Evolutionary conservation across 2,888 invertebrate species (phyloP), one percentile per base, ranked within the genome.

Genomic region (Pardosa pseudoannulata): DNA sequence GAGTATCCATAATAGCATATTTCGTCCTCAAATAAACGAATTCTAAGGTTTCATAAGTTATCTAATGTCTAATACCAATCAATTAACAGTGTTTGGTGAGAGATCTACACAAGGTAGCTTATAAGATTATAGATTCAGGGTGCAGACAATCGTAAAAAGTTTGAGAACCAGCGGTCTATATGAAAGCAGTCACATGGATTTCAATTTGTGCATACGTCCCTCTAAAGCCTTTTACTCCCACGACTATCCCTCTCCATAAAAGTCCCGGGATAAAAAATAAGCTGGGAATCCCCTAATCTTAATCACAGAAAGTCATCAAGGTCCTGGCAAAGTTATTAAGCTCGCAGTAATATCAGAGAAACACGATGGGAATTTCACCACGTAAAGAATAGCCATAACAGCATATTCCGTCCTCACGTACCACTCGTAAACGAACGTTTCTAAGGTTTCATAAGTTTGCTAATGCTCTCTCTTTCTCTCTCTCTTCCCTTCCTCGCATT

Each of bases 401-500:
- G 23, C 56, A 1, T 23, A 56, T 56, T 23, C 23, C 56, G 23
- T 56, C 23, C 56, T 56, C 46, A 46, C 11, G 46, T 16, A 11
- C 46, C 7, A 46, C 2, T 46, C 46, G 46, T 56, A 56, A 23
- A 32, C 28, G 29, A 31, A 29, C 29, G 28, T 32, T 32, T 6
- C n/a, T 29, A 16, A 32, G 65, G 16, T 29, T 32, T 56, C 68
- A 23, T 68, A 27, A 32, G 32, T 68, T 68, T 39, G 1, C 39
- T 68, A 39, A 39, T 36, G 36, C 29, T 11, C 32, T 7, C 19
- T 67, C 31, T n/a, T n/a, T n/a, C 64, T 28, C 23, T 64, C 7
- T 27, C 7, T 29, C 23, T 6, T 27, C 65, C 2, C n/a, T 11
- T 7, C 72, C 50, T 72, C 56, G 11, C 75, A 68, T 62, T 73